Base-by-base conservation (phyloP, 2,113 vertebrate genomes). In the Cryptotis parvus region DNA sequence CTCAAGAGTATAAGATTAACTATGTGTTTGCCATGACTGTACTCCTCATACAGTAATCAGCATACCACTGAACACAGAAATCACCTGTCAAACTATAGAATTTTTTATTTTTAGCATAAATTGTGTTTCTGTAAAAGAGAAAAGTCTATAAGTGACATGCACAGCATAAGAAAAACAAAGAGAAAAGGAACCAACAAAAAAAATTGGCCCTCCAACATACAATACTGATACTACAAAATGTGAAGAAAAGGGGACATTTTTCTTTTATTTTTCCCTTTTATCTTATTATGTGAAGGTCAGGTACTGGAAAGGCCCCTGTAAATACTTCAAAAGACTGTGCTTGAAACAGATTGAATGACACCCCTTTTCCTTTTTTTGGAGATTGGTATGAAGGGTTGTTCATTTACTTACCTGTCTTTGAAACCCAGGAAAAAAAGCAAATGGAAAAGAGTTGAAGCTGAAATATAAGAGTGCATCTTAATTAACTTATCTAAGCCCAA, bases 241-340 rank as follows among this genome's bases (percentile, higher is more conserved):
- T 12, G 6, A 9, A 6, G 4, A 4, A 12, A n/a, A 65, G 0
- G 65, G 11, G 58, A 6, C 0, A 74, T 80, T 43, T 80, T 43
- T 89, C 68, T 95, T 84, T 89, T 89, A 68, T 55, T 91, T 58
- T 89, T 72, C 41, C n/a, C 93, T 94, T 95, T 94, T 89, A 93
- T 94, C 87, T 94, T 96, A 95, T 94, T 68, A 89, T 85, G 61
- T 87, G 65, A 94, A 94, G 87, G 75, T 94, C 94, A 93, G 29
- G 11, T 94, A 49, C 63, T 87, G 76, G 41, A 96, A 89, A 22
- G 41, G 4, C 7, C 4, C 5, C 68, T 74, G 1, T 41, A 77
- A 92, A 91, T 37, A 93, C 70, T 92, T 96, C 87, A 95, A 96
- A 96, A 45, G n/a, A 45, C 4, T 91, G 0, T 65, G 33, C 45